Evolutionary conservation across 2,113 vertebrate species (phyloP).

Genomic region (Tupaia tana): DNA sequence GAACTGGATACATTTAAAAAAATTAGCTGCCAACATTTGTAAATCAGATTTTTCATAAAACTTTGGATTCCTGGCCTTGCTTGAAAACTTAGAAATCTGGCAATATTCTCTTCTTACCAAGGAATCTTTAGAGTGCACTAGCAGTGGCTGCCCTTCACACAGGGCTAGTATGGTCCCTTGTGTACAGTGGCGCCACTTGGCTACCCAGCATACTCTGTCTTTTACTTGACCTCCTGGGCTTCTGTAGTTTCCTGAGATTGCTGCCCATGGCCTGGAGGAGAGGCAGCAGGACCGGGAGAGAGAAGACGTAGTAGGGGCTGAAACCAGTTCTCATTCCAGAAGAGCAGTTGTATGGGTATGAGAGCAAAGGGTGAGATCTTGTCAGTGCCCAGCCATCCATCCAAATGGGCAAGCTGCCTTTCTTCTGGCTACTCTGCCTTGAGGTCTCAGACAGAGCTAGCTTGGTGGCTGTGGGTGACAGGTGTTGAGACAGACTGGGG

Average conservation of each 20-base stretch:
- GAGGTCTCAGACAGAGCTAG: not conserved
- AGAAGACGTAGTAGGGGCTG: not conserved
- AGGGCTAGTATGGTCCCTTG: not conserved
- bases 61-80: not conserved
- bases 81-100: slow-evolving; percentile 1
- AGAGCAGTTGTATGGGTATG: not conserved
- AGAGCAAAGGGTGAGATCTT: not conserved
- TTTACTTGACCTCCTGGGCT: not conserved
- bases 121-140: not conserved
- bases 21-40: slow-evolving; percentile 7
- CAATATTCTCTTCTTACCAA: not conserved
- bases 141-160: not conserved
- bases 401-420: not conserved
- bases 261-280: not conserved
- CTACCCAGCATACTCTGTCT: not conserved
- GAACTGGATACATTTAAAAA: not conserved
- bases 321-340: not conserved
- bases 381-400: not conserved
- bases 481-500: not conserved
- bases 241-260: not conserved
- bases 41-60: slow-evolving; percentile 21
- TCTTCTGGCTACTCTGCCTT: not conserved
- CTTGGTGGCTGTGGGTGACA: too few relatives aligned
- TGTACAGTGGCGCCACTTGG: not conserved
- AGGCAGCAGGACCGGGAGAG: not conserved